Evolutionary conservation across 2,113 vertebrate species (phyloP).

Genomic region (Silurus glanis): DNA sequence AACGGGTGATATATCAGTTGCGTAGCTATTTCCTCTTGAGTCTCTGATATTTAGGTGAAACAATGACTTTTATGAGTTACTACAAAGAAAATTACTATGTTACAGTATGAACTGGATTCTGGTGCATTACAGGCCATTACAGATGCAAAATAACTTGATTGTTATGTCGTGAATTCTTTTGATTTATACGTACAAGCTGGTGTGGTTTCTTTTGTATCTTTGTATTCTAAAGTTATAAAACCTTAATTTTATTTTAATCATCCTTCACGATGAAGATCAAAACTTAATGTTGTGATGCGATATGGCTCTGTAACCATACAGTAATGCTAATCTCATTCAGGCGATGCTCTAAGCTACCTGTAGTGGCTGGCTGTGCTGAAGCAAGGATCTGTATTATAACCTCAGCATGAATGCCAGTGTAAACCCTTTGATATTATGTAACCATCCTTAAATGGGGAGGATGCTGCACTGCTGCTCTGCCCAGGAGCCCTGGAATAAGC

Average conservation of each 20-base stretch:
- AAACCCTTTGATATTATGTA: slow-evolving; percentile 51
- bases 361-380: slow-evolving; percentile 27
- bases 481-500: slow-evolving; percentile 35
- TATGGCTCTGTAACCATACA: background rate
- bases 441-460: slow-evolving; percentile 41
- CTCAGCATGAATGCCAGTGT: slow-evolving; percentile 35
- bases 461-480: slow-evolving; percentile 27
- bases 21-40: background rate
- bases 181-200: background rate
- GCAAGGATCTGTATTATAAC: slow-evolving; percentile 33
- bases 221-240: slow-evolving; percentile 12
- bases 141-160: slow-evolving; percentile 8
- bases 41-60: background rate
- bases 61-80: slow-evolving; percentile 1
- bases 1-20: slow-evolving; percentile 2
- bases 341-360: background rate
- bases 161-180: background rate
- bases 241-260: slow-evolving; percentile 7
- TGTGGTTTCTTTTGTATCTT: slow-evolving; percentile 10
- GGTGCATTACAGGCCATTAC: background rate
- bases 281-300: slow-evolving; percentile 17
- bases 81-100: background rate
- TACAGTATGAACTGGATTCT: background rate
- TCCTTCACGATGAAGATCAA: slow-evolving; percentile 11
- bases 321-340: background rate